Evolutionary conservation across 2,113 vertebrate genomes (phyloP).

Genomic region (Podarcis cretensis): DNA sequence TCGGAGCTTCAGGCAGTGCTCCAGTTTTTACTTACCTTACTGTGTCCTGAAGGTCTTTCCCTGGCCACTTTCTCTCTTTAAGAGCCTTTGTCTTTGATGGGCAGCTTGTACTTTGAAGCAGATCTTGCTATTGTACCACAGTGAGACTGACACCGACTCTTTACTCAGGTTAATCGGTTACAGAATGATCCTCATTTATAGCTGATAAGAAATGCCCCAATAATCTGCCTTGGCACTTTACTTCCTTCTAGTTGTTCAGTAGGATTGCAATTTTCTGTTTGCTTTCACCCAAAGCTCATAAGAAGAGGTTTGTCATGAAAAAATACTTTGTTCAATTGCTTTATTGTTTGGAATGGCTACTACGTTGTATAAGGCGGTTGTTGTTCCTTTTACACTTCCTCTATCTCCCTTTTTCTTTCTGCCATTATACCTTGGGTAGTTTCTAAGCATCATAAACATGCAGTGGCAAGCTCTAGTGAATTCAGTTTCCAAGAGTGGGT

Average conservation of each 20-base stretch:
- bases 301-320: neutral
- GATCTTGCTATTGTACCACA: constrained; percentile 40
- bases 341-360: neutral
- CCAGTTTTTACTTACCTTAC: constrained; percentile 63
- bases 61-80: constrained; percentile 19
- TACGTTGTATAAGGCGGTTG: neutral
- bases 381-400: neutral
- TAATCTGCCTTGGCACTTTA: constrained; percentile 27
- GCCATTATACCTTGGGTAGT: no score
- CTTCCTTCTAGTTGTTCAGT: constrained; percentile 18
- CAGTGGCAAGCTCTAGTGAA: neutral
- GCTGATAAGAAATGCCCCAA: constrained; percentile 14
- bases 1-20: neutral
- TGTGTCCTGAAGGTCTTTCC: constrained; percentile 31
- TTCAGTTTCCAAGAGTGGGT: neutral
- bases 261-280: neutral
- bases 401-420: neutral
- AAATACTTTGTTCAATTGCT: neutral
- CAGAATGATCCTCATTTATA: constrained; percentile 54
- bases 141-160: constrained; percentile 54
- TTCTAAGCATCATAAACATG: neutral
- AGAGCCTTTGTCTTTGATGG: neutral
- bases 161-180: constrained; percentile 79
- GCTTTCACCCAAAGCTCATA: neutral
- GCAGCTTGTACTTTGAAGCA: constrained; percentile 72